phyloP scores from a whole-genome alignment of 2,888 invertebrate species.

The Phengaris alcon region DNA sequence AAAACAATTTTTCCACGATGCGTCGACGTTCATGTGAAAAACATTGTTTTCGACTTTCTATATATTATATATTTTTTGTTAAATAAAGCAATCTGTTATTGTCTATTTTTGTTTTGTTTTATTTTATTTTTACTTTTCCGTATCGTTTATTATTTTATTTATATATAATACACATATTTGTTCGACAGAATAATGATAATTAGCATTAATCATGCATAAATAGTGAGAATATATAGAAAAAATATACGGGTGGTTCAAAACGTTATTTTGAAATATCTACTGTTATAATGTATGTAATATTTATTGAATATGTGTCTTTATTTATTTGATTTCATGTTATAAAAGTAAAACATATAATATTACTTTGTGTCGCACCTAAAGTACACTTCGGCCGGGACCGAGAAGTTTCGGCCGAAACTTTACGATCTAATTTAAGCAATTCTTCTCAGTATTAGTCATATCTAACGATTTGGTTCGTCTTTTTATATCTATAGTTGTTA shows the following conservation, averaged over 20 bases:
- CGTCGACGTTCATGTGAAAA: slow-evolving; percentile 65
- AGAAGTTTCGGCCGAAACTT: slow-evolving; percentile 13
- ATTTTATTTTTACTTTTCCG: slow-evolving; percentile 65
- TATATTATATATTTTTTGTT: slow-evolving; percentile 80
- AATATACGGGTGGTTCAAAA: slow-evolving; percentile 71
- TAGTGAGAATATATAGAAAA: slow-evolving; percentile 68
- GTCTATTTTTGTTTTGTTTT: slow-evolving; percentile 60
- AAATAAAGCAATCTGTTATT: slow-evolving; percentile 80
- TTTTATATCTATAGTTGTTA: slow-evolving; percentile 24
- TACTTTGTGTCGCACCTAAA: slow-evolving; percentile 22
- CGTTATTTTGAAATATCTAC: slow-evolving; percentile 47
- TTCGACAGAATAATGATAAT: slow-evolving; percentile 43
- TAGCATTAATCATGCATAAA: slow-evolving; percentile 57
- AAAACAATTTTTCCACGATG: slow-evolving; percentile 69
- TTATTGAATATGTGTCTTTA: slow-evolving; percentile 27
- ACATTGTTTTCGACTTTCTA: slow-evolving; percentile 70
- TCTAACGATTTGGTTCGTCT: slow-evolving; percentile 23
- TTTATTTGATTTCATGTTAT: slow-evolving; percentile 29
- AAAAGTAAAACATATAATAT: slow-evolving; percentile 27
- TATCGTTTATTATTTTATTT: slow-evolving; percentile 40
- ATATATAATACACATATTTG: slow-evolving; percentile 42
- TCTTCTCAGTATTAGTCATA: slow-evolving; percentile 25
- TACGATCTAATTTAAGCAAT: slow-evolving; percentile 26
- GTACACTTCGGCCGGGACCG: slow-evolving; percentile 16
- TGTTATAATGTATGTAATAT: slow-evolving; percentile 40